phyloP scores from a whole-genome alignment of 2,888 invertebrate species.

The Dasysyrphus albostriatus region DNA sequence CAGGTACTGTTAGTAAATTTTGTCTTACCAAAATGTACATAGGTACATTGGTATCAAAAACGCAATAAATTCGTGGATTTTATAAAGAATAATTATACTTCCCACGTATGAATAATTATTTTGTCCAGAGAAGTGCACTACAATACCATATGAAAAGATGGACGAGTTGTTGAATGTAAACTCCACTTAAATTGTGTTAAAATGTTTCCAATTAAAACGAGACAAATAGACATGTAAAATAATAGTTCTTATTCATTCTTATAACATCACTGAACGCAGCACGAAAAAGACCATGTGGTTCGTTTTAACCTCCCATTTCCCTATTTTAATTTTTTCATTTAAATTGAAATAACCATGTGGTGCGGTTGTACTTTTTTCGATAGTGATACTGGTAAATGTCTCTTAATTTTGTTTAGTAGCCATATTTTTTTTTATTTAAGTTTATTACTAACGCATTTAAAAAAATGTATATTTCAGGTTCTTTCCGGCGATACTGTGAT shows the following conservation, averaged over 20 bases:
- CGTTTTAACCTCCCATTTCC: conserved; percentile 15
- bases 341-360: conserved; percentile 33
- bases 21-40: too few relatives aligned
- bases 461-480: conserved; percentile 87
- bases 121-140: too few relatives aligned
- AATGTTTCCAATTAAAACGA: not conserved
- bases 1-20: too few relatives aligned
- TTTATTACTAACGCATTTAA: not conserved
- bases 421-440: not conserved
- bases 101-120: too few relatives aligned
- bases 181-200: not conserved
- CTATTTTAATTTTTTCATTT: conserved; percentile 5
- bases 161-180: not conserved
- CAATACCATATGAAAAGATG: too few relatives aligned
- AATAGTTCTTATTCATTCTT: not conserved
- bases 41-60: too few relatives aligned
- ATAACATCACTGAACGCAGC: not conserved
- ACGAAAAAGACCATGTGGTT: conserved; percentile 12
- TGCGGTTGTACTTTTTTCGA: conserved; percentile 4
- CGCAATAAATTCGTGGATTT: too few relatives aligned
- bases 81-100: too few relatives aligned
- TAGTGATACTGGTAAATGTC: not conserved
- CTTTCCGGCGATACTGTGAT: conserved; percentile 98
- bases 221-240: not conserved
- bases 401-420: not conserved